A percentile compares a stretch with the other conserved stretches of the same genome.
Conservation (phyloP, 2,797 vertebrate species). For the Eulemur coronatus region DNA sequence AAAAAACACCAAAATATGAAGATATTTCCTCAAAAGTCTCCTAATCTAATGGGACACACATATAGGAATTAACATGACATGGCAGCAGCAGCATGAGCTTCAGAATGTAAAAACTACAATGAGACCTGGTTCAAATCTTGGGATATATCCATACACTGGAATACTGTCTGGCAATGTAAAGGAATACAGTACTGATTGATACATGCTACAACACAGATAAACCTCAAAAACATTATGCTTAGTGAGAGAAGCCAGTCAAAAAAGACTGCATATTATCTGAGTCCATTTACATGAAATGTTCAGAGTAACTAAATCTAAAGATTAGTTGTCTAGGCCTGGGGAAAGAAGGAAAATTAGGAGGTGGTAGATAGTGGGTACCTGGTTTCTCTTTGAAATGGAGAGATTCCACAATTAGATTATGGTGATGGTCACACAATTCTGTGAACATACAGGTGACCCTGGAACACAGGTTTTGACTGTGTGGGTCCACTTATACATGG, state of each 20-base stretch:
- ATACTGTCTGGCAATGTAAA: not conserved
- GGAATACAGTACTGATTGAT: not conserved
- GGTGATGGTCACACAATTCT: not conserved
- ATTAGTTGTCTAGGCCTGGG: not conserved
- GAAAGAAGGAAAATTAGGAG: not conserved
- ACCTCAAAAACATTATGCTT: not conserved
- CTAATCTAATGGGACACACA: not conserved
- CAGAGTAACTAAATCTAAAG: not conserved
- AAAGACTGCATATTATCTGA: not conserved
- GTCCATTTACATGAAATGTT: not conserved
- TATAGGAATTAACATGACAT: not conserved
- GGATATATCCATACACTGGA: not conserved
- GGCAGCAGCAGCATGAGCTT: not conserved
- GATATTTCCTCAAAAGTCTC: not conserved
- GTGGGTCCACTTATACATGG: not conserved
- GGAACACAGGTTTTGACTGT: not conserved
- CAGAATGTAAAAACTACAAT: not conserved
- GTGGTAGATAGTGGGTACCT: not conserved
- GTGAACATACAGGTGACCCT: not conserved
- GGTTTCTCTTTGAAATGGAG: not conserved
- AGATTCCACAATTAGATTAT: constrained; percentile 7
- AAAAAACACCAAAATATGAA: not conserved
- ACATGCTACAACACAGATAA: not conserved
- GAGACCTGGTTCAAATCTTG: not conserved
- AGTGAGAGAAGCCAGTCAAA: not conserved